Base-by-base conservation (phyloP, 2,888 invertebrate genomes). In the Drosophila vallismaia region DNA sequence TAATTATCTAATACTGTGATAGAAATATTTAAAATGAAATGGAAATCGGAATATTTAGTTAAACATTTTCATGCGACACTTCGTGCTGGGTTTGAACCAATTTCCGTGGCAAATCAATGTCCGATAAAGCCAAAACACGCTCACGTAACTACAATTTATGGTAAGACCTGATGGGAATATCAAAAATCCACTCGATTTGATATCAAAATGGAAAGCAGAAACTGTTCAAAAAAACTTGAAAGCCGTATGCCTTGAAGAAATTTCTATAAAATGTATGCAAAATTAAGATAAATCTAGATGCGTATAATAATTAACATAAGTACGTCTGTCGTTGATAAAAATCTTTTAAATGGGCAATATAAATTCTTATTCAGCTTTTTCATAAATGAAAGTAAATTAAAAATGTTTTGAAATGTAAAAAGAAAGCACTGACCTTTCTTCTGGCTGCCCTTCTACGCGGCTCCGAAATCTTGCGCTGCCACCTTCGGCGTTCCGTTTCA, bases 171-270 rank as follows among this genome's bases (percentile, higher is more conserved):
- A 66, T 44, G 50, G 63, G 74, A 82, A 85, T 85, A 59, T 50
- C 24, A 58, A 77, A 68, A 75, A 77, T 45, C 36, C 53, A 19
- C 10, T 55, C 10, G 19, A n/a, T 24, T 31, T 26, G 26, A 24
- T 33, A 49, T 56, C n/a, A 19, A 76, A 85, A 87, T 84, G 74
- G 74, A 80, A 75, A 86, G 70, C 55, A 58, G 70, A 12, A 45
- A 46, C 19, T 7, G n/a, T n/a, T 36, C n/a, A n/a, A 29, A 8
- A 28, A 31, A 46, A 10, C n/a, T 3, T 4, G 14, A 14, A n/a
- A 44, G 24, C 44, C 24, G 44, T 19, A 19, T 8, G 4, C 19
- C 4, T 42, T 3, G 8, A 24, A 44, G 19, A 44, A 44, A 10
- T 24, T 24, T 44, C 5, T 19, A 44, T 10, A 5, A 44, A 19